Conservation (phyloP, 1,140 invertebrate species). For the Aleiodes sp. region DNA sequence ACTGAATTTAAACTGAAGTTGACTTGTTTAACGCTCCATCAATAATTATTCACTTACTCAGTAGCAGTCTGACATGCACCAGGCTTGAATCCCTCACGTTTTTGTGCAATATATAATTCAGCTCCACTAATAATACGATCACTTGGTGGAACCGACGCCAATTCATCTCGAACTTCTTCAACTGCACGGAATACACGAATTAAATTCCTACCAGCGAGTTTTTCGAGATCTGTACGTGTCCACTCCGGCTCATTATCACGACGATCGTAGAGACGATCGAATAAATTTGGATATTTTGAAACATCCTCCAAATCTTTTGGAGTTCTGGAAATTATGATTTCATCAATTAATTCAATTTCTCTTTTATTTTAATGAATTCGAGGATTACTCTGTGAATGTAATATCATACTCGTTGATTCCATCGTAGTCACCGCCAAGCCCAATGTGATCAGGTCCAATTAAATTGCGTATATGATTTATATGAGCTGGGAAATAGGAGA, state of each 20-base stretch:
- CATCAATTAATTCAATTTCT: background rate
- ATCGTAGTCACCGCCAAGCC: constrained; percentile 70
- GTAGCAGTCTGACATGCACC: constrained; percentile 48
- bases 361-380: background rate
- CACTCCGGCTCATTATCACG: constrained; percentile 64
- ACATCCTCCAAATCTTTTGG: constrained; percentile 75
- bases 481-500: constrained; percentile 67
- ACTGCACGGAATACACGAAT: constrained; percentile 74
- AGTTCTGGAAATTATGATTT: constrained; percentile 58
- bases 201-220: constrained; percentile 76
- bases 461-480: constrained; percentile 72
- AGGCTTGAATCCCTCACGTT: constrained; percentile 36
- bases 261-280: constrained; percentile 67
- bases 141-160: constrained; percentile 34
- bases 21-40: background rate
- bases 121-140: constrained; percentile 44
- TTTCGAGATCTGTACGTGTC: constrained; percentile 74
- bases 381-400: constrained; percentile 23
- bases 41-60: constrained; percentile 44
- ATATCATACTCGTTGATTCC: constrained; percentile 62
- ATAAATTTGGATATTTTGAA: constrained; percentile 74
- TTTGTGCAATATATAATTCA: constrained; percentile 45
- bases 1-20: background rate
- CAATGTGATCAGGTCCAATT: constrained; percentile 69
- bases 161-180: constrained; percentile 66